Evolutionary conservation across 2,113 vertebrate species (phyloP).

Genomic region (Platichthys flesus): DNA sequence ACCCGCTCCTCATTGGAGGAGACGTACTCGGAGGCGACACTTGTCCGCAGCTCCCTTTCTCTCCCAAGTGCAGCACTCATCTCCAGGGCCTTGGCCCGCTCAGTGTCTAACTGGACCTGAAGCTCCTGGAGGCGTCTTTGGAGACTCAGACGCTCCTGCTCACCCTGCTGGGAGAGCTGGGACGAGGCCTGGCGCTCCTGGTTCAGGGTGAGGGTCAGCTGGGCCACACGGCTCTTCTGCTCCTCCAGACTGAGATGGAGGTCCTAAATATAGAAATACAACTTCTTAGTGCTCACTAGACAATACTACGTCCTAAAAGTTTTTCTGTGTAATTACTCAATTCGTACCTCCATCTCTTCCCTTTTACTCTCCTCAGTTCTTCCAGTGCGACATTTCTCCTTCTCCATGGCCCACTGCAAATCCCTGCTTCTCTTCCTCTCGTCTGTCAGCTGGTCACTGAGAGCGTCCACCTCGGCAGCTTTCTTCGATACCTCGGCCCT

Average conservation of each 20-base stretch:
- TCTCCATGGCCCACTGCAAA: constrained; percentile 91
- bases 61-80: constrained; percentile 85
- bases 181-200: constrained; percentile 84
- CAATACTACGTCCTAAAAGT: neutral
- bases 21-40: constrained; percentile 2
- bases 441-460: constrained; percentile 86
- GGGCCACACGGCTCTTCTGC: constrained; percentile 80
- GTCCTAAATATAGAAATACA: constrained; percentile 80
- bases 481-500: constrained; percentile 91
- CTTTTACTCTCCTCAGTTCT: constrained; percentile 83
- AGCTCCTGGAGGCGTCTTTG: constrained; percentile 85
- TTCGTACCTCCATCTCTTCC: constrained; percentile 91
- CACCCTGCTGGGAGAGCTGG: constrained; percentile 84
- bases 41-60: constrained; percentile 82
- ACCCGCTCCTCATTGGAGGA: constrained; percentile 16
- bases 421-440: constrained; percentile 90
- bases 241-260: constrained; percentile 88
- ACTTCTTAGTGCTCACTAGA: neutral
- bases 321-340: neutral
- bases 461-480: constrained; percentile 85
- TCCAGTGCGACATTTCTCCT: constrained; percentile 86
- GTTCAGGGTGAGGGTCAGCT: constrained; percentile 85
- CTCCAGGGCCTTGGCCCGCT: constrained; percentile 85
- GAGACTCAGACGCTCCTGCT: constrained; percentile 83
- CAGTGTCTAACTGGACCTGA: constrained; percentile 90